phyloP scores from a whole-genome alignment of 92 coral and sea anemone genomes.

The Porites evermanni region DNA sequence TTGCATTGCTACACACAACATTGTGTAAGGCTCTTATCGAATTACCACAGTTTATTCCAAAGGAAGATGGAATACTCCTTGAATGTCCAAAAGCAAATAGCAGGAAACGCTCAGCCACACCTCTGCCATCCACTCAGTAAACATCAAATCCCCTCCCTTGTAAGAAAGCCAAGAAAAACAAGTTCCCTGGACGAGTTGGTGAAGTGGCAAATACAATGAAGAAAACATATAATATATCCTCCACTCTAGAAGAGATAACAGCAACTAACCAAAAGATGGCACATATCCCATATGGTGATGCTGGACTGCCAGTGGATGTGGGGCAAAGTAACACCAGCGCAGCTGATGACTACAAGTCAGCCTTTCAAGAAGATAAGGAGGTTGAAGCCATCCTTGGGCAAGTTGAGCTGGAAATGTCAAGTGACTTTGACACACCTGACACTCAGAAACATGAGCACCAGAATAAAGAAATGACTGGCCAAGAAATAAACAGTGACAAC shows the following conservation, averaged over 20 bases:
- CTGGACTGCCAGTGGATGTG: conserved; percentile 2
- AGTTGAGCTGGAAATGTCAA: not conserved
- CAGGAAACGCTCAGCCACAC: too few species aligned
- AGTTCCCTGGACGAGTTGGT: conserved; percentile 54
- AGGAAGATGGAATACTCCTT: conserved; percentile 50
- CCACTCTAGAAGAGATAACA: not conserved
- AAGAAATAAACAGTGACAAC: not conserved
- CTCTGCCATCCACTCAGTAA: not conserved
- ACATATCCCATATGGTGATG: conserved; percentile 16
- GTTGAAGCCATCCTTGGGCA: not conserved
- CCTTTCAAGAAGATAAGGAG: too few species aligned
- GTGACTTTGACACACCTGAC: not conserved
- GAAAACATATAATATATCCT: conserved; percentile 26
- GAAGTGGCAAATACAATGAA: conserved; percentile 30
- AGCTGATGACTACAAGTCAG: too few species aligned
- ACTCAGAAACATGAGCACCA: not conserved
- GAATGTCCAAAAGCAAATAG: not conserved
- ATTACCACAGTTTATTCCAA: conserved; percentile 12
- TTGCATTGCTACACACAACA: not conserved
- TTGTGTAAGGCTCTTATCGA: not conserved
- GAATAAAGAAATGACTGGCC: not conserved
- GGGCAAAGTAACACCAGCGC: too few species aligned
- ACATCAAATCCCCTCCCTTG: conserved; percentile 10
- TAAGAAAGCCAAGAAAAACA: conserved; percentile 23
- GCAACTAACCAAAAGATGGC: not conserved